Percentiles rank a stretch among this genome's conserved stretches.
Evolutionary conservation across 2,888 invertebrate species (phyloP).

Genomic region (Nipponacmea schrenckii): DNA sequence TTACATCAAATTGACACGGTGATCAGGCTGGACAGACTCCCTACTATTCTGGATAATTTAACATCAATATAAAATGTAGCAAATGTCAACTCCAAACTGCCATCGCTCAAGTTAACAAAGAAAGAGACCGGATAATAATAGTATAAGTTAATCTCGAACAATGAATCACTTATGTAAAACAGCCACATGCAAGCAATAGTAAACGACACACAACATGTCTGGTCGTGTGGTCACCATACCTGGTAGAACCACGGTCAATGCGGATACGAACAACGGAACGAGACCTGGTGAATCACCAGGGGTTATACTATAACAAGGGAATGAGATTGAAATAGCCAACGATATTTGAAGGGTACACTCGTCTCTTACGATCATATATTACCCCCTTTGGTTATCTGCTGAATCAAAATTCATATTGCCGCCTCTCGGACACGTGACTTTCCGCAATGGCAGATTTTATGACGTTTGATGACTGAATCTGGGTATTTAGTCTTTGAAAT

Average conservation of each 20-base stretch:
- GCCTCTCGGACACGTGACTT: background rate
- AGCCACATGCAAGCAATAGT: background rate
- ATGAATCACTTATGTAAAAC: slow-evolving; percentile 4
- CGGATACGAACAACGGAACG: no score
- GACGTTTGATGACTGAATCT: slow-evolving; percentile 5
- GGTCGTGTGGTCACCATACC: background rate
- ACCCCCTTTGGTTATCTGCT: slow-evolving; percentile 3
- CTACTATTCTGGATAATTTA: no score
- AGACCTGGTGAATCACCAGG: background rate
- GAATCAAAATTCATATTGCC: background rate
- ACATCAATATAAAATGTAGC: no score
- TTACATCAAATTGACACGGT: no score
- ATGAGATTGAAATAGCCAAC: background rate
- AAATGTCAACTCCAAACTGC: no score
- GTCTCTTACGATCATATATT: background rate
- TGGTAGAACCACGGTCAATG: background rate
- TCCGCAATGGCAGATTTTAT: background rate
- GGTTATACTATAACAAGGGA: background rate
- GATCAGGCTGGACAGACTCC: no score
- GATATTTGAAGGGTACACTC: slow-evolving; percentile 5
- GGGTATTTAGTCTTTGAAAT: no score
- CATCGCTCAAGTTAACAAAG: background rate
- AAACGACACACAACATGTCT: no score
- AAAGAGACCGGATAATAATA: background rate
- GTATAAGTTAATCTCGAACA: slow-evolving; percentile 7